These are phyloP conservation scores for Paracanthobrama guichenoti DNA, from an alignment of 2,113 vertebrate genomes.

Conservation along the genomic window DNA sequence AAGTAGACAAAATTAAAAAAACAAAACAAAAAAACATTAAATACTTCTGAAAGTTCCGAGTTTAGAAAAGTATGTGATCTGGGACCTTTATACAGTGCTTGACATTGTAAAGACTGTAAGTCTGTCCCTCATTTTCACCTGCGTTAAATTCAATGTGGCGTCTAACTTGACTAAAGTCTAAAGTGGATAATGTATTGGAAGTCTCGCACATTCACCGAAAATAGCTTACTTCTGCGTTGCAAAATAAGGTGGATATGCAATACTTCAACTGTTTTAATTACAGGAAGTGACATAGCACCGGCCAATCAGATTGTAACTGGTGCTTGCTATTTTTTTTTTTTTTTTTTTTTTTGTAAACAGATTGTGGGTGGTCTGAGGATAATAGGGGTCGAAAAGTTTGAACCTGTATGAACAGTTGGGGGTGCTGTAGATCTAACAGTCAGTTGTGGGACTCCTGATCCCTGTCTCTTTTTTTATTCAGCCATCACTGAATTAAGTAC, in stretches of 20 bases:
- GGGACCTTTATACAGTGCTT: too few relatives aligned
- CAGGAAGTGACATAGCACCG: neutral
- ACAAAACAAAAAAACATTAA: too few relatives aligned
- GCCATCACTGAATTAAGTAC: neutral
- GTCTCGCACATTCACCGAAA: too few relatives aligned
- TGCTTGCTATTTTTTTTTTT: neutral
- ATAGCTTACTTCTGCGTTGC: too few relatives aligned
- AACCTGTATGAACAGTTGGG: conserved; percentile 35
- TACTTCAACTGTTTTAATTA: neutral
- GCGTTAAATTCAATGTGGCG: too few relatives aligned
- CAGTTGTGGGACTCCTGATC: neutral
- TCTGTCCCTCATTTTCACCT: too few relatives aligned
- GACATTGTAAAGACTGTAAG: too few relatives aligned
- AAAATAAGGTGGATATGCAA: neutral
- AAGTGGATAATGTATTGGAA: too few relatives aligned
- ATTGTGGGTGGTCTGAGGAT: neutral
- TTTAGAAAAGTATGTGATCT: too few relatives aligned
- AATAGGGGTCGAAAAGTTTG: neutral
- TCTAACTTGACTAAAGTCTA: too few relatives aligned
- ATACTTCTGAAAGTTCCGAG: too few relatives aligned
- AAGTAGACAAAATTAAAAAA: too few relatives aligned
- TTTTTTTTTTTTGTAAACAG: neutral
- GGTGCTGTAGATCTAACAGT: conserved; percentile 38
- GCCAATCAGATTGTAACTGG: neutral
- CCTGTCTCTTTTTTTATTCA: neutral